These are phyloP conservation scores for Chamaea fasciata DNA, from an alignment of 2,113 vertebrate genomes.

Conservation along the genomic window DNA sequence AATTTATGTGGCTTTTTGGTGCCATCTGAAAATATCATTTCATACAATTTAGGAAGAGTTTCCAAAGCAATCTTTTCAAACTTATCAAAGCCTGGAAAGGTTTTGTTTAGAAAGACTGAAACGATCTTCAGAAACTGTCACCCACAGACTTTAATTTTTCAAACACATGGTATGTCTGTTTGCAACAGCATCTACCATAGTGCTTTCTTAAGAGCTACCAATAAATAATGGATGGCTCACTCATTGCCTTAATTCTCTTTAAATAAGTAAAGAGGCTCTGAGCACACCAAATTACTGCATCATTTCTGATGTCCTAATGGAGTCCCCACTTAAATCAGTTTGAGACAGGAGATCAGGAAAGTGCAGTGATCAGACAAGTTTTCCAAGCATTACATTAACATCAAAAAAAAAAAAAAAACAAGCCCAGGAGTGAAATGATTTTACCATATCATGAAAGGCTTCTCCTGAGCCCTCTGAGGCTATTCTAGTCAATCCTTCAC, in stretches of 20 bases:
- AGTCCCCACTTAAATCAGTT: background rate
- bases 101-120: background rate
- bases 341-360: constrained; percentile 7
- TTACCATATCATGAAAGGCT: background rate
- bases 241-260: constrained; percentile 1
- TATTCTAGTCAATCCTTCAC: background rate
- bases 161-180: background rate
- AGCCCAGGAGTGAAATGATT: background rate
- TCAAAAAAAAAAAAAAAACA: background rate
- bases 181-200: background rate
- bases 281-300: background rate
- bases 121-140: background rate
- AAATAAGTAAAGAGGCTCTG: constrained; percentile 34
- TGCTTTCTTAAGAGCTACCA: constrained; percentile 19
- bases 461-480: background rate
- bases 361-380: background rate
- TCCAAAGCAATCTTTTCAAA: background rate
- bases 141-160: background rate
- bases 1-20: background rate
- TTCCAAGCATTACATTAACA: background rate
- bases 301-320: constrained; percentile 23
- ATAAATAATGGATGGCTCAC: constrained; percentile 36
- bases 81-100: background rate
- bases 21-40: background rate
- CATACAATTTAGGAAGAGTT: background rate